Conservation (phyloP, 2,888 invertebrate species). For the Elaeidobius kamerunicus region DNA sequence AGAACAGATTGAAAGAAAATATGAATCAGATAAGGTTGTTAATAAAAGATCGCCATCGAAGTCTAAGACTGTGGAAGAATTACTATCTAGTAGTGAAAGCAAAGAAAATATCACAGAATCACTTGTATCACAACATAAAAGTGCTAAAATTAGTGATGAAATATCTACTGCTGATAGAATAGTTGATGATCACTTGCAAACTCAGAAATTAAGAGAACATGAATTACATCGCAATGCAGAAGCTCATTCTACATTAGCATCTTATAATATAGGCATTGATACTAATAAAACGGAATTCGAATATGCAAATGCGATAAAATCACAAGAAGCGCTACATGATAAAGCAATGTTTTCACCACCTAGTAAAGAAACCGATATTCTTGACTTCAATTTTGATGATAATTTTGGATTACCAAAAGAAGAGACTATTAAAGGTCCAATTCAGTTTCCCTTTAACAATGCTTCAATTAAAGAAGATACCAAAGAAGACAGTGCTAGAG, state of each 20-base stretch:
- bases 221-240: constrained; percentile 29
- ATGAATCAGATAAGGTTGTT: constrained; percentile 31
- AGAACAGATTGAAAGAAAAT: constrained; percentile 34
- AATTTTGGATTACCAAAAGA: constrained; percentile 62
- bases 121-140: constrained; percentile 30
- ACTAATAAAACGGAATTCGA: constrained; percentile 32
- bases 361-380: constrained; percentile 47
- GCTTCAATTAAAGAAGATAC: constrained; percentile 74
- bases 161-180: constrained; percentile 41
- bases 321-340: constrained; percentile 48
- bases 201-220: constrained; percentile 35
- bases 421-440: constrained; percentile 58
- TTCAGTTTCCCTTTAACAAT: constrained; percentile 60
- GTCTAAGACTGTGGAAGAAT: constrained; percentile 5
- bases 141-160: constrained; percentile 36
- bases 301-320: constrained; percentile 35
- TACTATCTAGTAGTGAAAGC: constrained; percentile 34
- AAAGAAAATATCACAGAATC: constrained; percentile 39
- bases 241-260: constrained; percentile 19
- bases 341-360: constrained; percentile 72
- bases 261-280: constrained; percentile 29
- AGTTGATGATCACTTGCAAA: constrained; percentile 44
- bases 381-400: constrained; percentile 57
- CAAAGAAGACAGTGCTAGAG: constrained; percentile 78
- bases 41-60: constrained; percentile 13